Evolutionary conservation across 1,140 invertebrate genomes (phyloP).

Genomic region (Triops cancriformis): DNA sequence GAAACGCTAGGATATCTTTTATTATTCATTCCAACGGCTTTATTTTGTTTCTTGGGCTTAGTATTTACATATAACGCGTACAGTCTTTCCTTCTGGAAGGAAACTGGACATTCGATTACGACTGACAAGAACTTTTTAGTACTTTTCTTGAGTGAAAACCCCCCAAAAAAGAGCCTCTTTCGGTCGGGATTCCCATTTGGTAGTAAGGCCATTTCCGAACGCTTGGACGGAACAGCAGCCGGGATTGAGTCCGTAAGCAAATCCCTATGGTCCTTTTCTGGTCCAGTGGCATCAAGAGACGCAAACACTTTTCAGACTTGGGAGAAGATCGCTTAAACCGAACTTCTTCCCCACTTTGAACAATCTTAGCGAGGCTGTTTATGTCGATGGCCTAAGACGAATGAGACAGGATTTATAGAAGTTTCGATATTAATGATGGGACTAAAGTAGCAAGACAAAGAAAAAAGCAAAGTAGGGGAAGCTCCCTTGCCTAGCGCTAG

Average conservation of each 20-base stretch:
- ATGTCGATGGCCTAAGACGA: too few species aligned
- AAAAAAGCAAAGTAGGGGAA: neutral
- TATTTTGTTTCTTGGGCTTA: too few species aligned
- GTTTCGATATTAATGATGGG: neutral
- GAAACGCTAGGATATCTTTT: too few species aligned
- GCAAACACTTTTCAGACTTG: neutral
- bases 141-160: neutral
- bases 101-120: too few species aligned
- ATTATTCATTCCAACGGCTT: too few species aligned
- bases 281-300: neutral
- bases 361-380: too few species aligned
- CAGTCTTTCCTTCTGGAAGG: too few species aligned
- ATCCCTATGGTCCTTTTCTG: neutral
- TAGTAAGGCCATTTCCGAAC: neutral
- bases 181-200: neutral
- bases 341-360: too few species aligned
- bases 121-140: neutral
- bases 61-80: too few species aligned
- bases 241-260: neutral
- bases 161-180: neutral
- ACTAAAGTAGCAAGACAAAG: neutral
- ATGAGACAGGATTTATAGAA: too few species aligned
- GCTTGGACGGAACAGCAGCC: neutral
- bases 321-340: neutral
- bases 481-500: neutral